phyloP scores from a whole-genome alignment of 1,140 invertebrate genomes.

The Sycophaga agraensis region DNA sequence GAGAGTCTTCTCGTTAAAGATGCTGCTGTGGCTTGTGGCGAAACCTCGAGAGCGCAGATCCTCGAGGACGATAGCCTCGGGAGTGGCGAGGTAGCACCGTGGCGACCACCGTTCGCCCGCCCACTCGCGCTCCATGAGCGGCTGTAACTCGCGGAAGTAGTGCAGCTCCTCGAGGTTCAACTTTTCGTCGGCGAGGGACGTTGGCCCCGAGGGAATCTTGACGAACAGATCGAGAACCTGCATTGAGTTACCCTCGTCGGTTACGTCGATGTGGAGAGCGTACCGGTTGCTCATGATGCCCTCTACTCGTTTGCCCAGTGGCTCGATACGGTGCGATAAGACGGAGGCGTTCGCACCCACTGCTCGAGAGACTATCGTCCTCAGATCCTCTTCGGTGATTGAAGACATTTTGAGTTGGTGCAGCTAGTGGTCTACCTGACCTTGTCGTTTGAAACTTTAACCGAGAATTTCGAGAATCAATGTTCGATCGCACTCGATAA shows the following conservation, averaged over 20 bases:
- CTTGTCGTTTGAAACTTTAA: too few relatives aligned
- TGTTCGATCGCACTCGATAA: too few relatives aligned
- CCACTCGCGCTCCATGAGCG: neutral
- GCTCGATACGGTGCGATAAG: neutral
- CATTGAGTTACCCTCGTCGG: neutral
- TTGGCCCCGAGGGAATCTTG: neutral
- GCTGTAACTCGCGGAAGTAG: neutral
- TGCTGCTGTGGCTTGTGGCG: neutral
- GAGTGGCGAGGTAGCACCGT: neutral
- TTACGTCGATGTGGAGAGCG: neutral
- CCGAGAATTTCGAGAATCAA: too few relatives aligned
- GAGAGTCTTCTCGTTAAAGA: neutral
- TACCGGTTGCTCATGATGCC: constrained; percentile 13
- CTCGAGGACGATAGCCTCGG: neutral
- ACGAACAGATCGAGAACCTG: neutral
- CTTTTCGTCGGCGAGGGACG: neutral
- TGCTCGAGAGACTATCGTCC: neutral
- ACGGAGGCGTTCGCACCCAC: neutral
- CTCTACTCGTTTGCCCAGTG: neutral
- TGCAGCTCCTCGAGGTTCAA: neutral
- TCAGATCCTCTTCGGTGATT: neutral
- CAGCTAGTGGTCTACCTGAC: too few relatives aligned
- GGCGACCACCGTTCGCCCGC: neutral
- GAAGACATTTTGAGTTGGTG: too few relatives aligned
- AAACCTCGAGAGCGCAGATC: constrained; percentile 3